Base-by-base conservation (phyloP, 2,797 vertebrate genomes). In the Lepus townsendii region DNA sequence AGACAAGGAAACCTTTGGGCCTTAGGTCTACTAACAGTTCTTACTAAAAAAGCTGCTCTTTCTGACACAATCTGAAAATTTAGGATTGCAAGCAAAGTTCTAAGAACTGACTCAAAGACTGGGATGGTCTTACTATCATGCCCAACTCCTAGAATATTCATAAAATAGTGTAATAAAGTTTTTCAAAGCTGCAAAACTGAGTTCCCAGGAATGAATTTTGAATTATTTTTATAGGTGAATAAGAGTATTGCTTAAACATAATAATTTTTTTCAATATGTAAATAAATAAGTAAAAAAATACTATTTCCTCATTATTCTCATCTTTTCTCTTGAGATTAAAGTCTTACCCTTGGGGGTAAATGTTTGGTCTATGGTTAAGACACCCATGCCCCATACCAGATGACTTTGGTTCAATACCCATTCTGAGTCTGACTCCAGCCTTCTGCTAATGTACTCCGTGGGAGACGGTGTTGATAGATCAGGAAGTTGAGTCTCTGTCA, bases 1-100 rank as follows among this genome's bases (percentile, higher is more conserved):
- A 82, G 38, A 94, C 35, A 32, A 91, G 35, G 79, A 93, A 76
- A 82, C 26, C 11, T 94, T 66, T 95, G n/a, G 80, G 65, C 57
- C 82, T 93, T 83, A 66, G 6, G 78, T 69, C 32, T 42, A 78
- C 22, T 77, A 82, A 71, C 12, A 91, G 26, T 52, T 88, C 27
- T 63, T 42, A 69, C 72, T 80, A 83, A 5, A 54, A 57, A 92
- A 35, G 30, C 72, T 73, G 19, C 22, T 68, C 7, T 69, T 38
- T 96, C 54, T 62, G 68, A 84, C 12, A 72, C 65, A 72, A 84
- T 78, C 71, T 72, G 62, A 92, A 90, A 76, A 73, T 86, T 71
- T 73, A 75, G 27, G 24, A 87, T 1, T 60, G 38, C 24, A 84
- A 80, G 9, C 6, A 82, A 92, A 96, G 78, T 76, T 85, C 54